phyloP scores from a whole-genome alignment of 2,888 invertebrate species.

The Amiota minor region DNA sequence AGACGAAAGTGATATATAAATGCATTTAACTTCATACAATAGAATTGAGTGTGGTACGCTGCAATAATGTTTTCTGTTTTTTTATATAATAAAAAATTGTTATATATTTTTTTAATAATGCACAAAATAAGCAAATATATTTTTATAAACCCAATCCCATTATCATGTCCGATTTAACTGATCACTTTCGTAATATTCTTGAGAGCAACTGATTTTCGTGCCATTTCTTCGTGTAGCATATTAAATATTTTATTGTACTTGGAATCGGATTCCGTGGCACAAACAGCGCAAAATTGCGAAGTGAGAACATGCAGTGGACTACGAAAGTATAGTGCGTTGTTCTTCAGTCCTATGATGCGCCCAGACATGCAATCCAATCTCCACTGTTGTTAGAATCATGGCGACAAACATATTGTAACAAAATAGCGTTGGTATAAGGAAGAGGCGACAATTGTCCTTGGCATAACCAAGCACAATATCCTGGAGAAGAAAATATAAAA shows the following conservation, averaged over 20 bases:
- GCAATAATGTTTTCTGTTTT: conserved; percentile 11
- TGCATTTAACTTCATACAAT: conserved; percentile 48
- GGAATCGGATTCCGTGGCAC: conserved; percentile 78
- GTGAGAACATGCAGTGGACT: conserved; percentile 82
- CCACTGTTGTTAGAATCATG: conserved; percentile 75
- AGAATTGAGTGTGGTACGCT: background rate
- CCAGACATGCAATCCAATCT: conserved; percentile 79
- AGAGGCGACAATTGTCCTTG: conserved; percentile 74
- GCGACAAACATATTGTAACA: conserved; percentile 76
- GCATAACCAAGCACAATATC: conserved; percentile 71
- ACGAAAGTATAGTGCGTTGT: conserved; percentile 78
- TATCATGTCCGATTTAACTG: conserved; percentile 41
- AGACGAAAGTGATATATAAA: conserved; percentile 59
- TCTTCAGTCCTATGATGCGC: conserved; percentile 81
- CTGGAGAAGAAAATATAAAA: conserved; percentile 47
- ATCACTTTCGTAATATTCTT: conserved; percentile 70
- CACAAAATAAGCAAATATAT: conserved; percentile 31
- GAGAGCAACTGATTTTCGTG: conserved; percentile 61
- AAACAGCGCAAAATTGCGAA: conserved; percentile 81
- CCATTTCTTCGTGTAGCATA: conserved; percentile 77
- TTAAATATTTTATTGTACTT: conserved; percentile 74
- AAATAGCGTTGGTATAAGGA: conserved; percentile 78
- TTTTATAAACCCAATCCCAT: background rate
- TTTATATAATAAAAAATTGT: conserved; percentile 11
- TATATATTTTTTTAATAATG: conserved; percentile 12